These are phyloP conservation scores for Ophion costatus DNA, from an alignment of 2,888 invertebrate genomes.

Conservation along the genomic window DNA sequence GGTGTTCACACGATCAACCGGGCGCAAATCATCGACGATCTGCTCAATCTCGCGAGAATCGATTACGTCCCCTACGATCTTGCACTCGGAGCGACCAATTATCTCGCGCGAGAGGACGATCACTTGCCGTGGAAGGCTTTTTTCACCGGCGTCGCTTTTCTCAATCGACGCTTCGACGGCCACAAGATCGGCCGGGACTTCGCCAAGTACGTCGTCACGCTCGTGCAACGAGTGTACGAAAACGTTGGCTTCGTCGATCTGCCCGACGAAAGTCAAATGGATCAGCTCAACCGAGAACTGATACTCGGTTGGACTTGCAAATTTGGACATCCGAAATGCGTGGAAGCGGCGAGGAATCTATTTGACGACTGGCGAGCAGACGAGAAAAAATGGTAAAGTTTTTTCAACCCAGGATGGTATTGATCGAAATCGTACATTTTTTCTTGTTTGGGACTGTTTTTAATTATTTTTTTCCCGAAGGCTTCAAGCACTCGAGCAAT, in stretches of 20 bases:
- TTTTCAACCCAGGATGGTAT: neutral
- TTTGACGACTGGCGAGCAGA: constrained; percentile 77
- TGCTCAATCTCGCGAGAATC: constrained; percentile 90
- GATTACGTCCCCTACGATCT: constrained; percentile 86
- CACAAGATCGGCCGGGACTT: constrained; percentile 43
- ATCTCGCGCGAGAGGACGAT: constrained; percentile 88
- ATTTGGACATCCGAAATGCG: constrained; percentile 86
- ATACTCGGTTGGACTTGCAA: constrained; percentile 88
- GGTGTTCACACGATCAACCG: constrained; percentile 88
- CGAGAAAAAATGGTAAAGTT: constrained; percentile 53
- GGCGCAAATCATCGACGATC: constrained; percentile 93
- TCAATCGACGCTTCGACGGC: constrained; percentile 77
- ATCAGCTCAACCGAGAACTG: constrained; percentile 86
- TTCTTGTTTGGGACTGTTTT: neutral
- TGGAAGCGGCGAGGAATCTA: constrained; percentile 83
- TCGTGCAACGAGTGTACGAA: constrained; percentile 84
- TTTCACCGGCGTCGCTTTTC: constrained; percentile 82
- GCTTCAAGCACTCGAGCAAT: no score
- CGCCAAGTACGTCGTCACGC: constrained; percentile 78
- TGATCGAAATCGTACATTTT: neutral
- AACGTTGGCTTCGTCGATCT: constrained; percentile 85
- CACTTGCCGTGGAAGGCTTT: constrained; percentile 91
- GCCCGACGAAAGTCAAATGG: constrained; percentile 84
- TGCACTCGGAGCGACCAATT: constrained; percentile 88
- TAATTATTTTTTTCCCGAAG: neutral